Base-by-base conservation (phyloP, 2,888 invertebrate species). In the Drosophila kuntzei region DNA sequence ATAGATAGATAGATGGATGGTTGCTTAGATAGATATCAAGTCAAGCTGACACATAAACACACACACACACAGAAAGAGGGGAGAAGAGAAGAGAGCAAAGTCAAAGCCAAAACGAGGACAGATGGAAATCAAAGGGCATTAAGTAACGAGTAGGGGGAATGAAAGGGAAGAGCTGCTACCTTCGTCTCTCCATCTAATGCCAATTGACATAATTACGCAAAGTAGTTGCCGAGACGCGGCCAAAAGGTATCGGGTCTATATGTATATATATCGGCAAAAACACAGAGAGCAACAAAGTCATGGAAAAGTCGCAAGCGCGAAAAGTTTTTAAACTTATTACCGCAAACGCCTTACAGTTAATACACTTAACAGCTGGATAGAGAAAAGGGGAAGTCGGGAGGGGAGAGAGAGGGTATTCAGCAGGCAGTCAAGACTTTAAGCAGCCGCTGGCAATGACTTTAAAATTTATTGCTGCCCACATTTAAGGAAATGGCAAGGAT, bases 131-230 rank as follows among this genome's bases (percentile, higher is more conserved):
- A 89, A 89, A 81, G 71, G 61, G 55, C 70, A 68, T 32, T 62
- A 14, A 20, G 61, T 25, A 34, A 14, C n/a, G 41, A 41, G 37
- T 16, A 55, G 29, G 25, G 25, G 20, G 39, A 36, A 41, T 25
- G 43, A 22, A 41, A 46, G 37, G 16, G 14, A 20, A 22, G 54
- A 65, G 37, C 54, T 61, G 47, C 39, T 49, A 32, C 59, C 37
- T 37, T 29, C 63, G 50, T 50, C 50, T 1, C 14, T 50, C 44
- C 34, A 37, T 29, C 76, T 85, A 73, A 87, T 87, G 87, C 70
- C 88, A 82, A 82, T 85, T 89, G 89, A 89, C 88, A 89, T 85
- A 89, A 85, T 89, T 89, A 89, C 86, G 88, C 80, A 85, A 85
- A 85, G 89, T 85, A 85, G 89, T 88, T 70, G 66, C 53, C 54